Base-by-base conservation (phyloP, 2,113 vertebrate species). In the Mastomys natalensis region DNA sequence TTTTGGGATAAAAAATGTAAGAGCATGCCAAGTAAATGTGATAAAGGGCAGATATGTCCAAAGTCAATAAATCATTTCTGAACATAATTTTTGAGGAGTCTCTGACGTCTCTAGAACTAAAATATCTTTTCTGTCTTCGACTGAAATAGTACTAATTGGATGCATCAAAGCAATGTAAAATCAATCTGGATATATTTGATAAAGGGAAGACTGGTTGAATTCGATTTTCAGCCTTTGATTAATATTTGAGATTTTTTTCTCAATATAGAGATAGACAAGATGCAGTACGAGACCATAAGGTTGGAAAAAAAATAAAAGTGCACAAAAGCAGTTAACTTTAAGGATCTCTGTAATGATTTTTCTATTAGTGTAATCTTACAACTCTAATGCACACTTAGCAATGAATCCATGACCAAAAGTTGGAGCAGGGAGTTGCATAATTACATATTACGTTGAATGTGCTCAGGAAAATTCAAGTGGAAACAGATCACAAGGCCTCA, bases 401-500 rank as follows among this genome's bases (percentile, higher is more conserved):
- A 51, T 89, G 91, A 95, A 73, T 95, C 91, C 68, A 90, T 95
- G 87, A 87, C 68, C 87, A 88, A 78, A 78, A 91, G 62, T 89
- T 95, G 89, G 95, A 97, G 62, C 62, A 96, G 90, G 55, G 34
- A 74, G 73, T 95, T 97, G 64, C 86, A 87, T 96, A 97, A 97
- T 96, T 96, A 76, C 22, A 73, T 95, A 89, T 80, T 96, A 76
- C 90, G 88, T n/a, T 94, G 73, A 93, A 81, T 95, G 85, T 86
- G 73, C 58, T 96, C 62, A 80, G 89, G 92, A 95, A 84, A 97
- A 92, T 95, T 97, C 95, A 93, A 95, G 94, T 95, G 95, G 90
- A 97, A 96, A 91, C 82, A 80, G 89, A 95, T 97, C 95, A 96
- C 90, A 94, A 90, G 92, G 94, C 81, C 82, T 97, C 95, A 96